Evolutionary conservation across 2,797 vertebrate genomes (phyloP), one percentile per base, ranked within the genome.

Genomic region (Salmo trutta): DNA sequence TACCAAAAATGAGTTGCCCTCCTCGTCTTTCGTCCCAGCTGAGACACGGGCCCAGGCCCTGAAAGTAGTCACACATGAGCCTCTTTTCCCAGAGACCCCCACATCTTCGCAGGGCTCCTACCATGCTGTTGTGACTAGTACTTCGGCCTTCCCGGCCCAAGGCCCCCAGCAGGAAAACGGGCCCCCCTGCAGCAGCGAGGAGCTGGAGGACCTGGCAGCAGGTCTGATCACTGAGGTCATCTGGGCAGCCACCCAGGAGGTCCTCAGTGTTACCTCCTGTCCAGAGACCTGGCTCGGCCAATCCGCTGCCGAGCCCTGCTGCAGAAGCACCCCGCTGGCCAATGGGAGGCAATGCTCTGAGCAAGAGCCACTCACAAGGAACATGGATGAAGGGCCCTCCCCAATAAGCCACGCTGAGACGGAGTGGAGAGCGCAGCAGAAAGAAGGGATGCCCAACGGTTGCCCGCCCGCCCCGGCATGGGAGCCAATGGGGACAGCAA

Each of bases 151-250:
- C 56, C 72, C 51, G 3, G 10, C 67, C 75, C 67, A 15, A 51
- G 52, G n/a, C 4, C n/a, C 24, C 5, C 64, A 27, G 70, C 77
- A 71, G 41, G 31, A 71, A 8, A 67, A 66, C 0, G 74, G 79
- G 52, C 75, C 82, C 24, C 71, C 66, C 52, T 76, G 75, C 52
- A 77, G 75, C 31, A 69, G 41, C 17, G 84, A 86, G 62, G 91
- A 96, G 85, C 94, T 98, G 2, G 95, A 99, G 79, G 93, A 94
- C 71, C 91, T 96, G 59, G 97, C 97, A 19, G 95, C 95, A 19
- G 95, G 95, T 76, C 93, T 99, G 0, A 95, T 99, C 90, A 96
- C 94, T 5, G 94, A 96, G 82, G 97, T 98, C 76, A 97, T 98
- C 88, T 93, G 94, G 0, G 96, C 96, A 79, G 97, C 97, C 14